phyloP scores from a whole-genome alignment of 2,113 vertebrate species.

The Ariopsis seemanni region DNA sequence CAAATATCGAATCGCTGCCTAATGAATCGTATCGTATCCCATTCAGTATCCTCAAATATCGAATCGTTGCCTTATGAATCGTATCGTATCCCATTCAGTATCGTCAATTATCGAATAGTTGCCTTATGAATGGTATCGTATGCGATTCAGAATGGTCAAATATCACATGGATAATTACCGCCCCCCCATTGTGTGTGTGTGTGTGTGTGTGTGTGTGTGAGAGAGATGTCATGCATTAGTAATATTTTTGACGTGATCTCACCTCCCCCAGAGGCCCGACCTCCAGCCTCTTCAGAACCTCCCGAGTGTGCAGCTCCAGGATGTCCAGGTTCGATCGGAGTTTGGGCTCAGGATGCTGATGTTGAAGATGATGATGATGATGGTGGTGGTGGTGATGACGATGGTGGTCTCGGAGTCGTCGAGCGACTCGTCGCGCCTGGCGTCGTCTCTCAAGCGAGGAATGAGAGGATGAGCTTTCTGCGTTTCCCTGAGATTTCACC shows the following conservation, averaged over 20 bases:
- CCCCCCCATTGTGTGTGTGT: not conserved
- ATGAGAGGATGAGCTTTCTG: constrained; percentile 77
- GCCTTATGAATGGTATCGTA: too few species aligned
- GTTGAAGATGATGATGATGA: constrained; percentile 72
- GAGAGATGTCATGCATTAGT: constrained; percentile 34
- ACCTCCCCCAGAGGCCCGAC: constrained; percentile 90
- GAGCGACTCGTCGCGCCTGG: constrained; percentile 80
- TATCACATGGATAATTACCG: too few species aligned
- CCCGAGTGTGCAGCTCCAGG: constrained; percentile 90
- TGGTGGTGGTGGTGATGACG: constrained; percentile 68
- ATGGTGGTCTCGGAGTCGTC: constrained; percentile 79
- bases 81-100: too few species aligned
- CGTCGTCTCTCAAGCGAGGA: constrained; percentile 81
- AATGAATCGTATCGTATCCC: too few species aligned
- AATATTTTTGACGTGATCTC: constrained; percentile 63
- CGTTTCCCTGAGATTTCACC: constrained; percentile 91
- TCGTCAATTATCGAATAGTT: too few species aligned
- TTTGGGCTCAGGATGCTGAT: constrained; percentile 70
- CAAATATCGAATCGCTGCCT: too few species aligned
- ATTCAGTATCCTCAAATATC: too few species aligned
- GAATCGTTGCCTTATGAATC: too few species aligned
- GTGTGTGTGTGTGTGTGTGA: not conserved
- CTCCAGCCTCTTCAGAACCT: constrained; percentile 92
- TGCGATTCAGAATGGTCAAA: too few species aligned
- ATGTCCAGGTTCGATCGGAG: constrained; percentile 91